These are phyloP conservation scores for Sebastes steindachneri DNA, from an alignment of 2,797 vertebrate species.

Conservation along the genomic window DNA sequence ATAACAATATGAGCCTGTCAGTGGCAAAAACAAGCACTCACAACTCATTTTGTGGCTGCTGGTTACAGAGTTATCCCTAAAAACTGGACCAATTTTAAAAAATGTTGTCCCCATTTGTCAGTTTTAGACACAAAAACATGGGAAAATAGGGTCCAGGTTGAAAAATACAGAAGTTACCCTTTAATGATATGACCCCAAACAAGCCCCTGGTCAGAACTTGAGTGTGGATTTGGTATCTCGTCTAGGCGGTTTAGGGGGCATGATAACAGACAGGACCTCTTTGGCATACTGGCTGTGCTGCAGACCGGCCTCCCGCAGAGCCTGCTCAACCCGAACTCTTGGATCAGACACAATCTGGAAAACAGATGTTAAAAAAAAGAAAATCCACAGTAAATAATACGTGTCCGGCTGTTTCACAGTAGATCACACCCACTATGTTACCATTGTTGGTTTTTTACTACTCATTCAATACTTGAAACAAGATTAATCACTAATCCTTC, in stretches of 20 bases:
- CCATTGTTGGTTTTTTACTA: neutral
- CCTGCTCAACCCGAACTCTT: slow-evolving; percentile 89
- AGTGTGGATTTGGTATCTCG: slow-evolving; percentile 86
- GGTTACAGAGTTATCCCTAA: too few species aligned
- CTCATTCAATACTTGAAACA: neutral
- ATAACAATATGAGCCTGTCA: too few species aligned
- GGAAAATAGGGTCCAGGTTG: too few species aligned
- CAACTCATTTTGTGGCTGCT: rapidly evolving
- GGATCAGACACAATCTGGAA: slow-evolving; percentile 92
- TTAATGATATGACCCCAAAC: neutral
- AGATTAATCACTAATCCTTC: slow-evolving; percentile 27
- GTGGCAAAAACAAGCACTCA: too few species aligned
- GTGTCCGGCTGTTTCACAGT: slow-evolving; percentile 14
- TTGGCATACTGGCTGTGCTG: slow-evolving; percentile 88
- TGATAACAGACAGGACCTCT: slow-evolving; percentile 86
- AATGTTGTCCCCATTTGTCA: too few species aligned
- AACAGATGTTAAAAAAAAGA: slow-evolving; percentile 39
- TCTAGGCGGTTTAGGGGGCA: slow-evolving; percentile 88
- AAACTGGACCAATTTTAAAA: too few species aligned
- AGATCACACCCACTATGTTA: neutral
- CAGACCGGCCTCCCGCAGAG: slow-evolving; percentile 91
- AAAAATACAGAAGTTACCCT: neutral
- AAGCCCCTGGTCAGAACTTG: slow-evolving; percentile 66
- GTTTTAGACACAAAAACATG: too few species aligned
- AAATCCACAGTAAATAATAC: slow-evolving; percentile 11